phyloP scores from a whole-genome alignment of 2,797 vertebrate genomes.

The Dermochelys coriacea region DNA sequence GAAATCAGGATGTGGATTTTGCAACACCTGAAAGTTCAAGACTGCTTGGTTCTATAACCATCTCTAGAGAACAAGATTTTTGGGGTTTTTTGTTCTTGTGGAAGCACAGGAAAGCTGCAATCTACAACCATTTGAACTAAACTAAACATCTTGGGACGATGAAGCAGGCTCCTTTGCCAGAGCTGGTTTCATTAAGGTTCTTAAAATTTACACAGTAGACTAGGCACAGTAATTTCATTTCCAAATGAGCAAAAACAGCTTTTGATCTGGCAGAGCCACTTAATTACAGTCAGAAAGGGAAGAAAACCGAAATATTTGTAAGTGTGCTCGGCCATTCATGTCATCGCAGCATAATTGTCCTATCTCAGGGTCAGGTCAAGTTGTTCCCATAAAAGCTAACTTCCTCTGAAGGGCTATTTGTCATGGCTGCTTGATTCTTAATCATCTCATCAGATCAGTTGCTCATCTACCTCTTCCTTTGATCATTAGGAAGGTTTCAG shows the following conservation, averaged over 20 bases:
- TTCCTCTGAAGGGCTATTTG: slow-evolving; percentile 67
- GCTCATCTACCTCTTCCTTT: slow-evolving; percentile 44
- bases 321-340: slow-evolving; percentile 25
- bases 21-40: background rate
- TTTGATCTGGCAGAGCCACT: slow-evolving; percentile 62
- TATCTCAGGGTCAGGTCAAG: slow-evolving; percentile 65
- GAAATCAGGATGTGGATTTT: background rate
- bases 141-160: slow-evolving; percentile 30
- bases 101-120: slow-evolving; percentile 25
- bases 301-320: slow-evolving; percentile 60
- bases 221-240: slow-evolving; percentile 66
- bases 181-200: slow-evolving; percentile 58
- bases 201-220: slow-evolving; percentile 58
- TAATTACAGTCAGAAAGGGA: slow-evolving; percentile 57
- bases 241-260: slow-evolving; percentile 63
- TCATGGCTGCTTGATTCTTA: slow-evolving; percentile 70
- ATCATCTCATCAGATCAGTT: slow-evolving; percentile 67
- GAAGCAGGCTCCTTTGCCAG: slow-evolving; percentile 35
- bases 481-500: slow-evolving; percentile 32
- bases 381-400: slow-evolving; percentile 56
- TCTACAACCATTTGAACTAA: slow-evolving; percentile 34
- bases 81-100: background rate
- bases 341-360: slow-evolving; percentile 57
- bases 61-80: background rate
- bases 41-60: background rate